phyloP scores from a whole-genome alignment of 2,113 vertebrate species.

The Serinus canaria region DNA sequence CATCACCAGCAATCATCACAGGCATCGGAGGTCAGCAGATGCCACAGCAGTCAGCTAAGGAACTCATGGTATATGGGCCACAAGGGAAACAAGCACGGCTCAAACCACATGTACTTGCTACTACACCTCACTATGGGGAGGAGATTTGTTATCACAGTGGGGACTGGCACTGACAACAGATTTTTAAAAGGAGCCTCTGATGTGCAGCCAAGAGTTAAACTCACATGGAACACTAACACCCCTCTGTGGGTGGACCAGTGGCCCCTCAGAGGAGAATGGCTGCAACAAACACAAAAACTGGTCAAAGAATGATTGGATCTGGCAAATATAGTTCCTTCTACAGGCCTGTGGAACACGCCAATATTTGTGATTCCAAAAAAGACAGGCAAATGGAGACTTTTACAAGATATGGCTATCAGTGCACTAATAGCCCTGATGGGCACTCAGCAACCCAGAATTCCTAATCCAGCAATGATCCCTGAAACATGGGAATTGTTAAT shows the following conservation, averaged over 20 bases:
- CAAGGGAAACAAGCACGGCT: not conserved
- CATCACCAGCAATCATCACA: fast-evolving
- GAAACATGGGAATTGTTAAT: not conserved
- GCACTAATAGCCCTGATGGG: too few species aligned
- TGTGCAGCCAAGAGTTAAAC: not conserved
- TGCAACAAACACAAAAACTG: not conserved
- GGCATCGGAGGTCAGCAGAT: not conserved
- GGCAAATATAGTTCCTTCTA: not conserved
- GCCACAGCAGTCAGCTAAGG: not conserved
- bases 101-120: too few species aligned
- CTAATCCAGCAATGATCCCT: not conserved
- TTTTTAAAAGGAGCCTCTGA: not conserved
- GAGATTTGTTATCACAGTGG: not conserved
- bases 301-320: not conserved
- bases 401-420: not conserved
- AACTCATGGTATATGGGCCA: too few species aligned
- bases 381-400: not conserved
- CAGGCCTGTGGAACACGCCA: not conserved
- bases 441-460: not conserved
- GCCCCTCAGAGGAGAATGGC: not conserved
- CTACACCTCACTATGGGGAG: too few species aligned
- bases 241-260: not conserved
- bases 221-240: not conserved
- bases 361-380: not conserved
- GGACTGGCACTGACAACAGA: not conserved